Conservation (phyloP, 1,140 invertebrate species). For the Cydia strobilella region DNA sequence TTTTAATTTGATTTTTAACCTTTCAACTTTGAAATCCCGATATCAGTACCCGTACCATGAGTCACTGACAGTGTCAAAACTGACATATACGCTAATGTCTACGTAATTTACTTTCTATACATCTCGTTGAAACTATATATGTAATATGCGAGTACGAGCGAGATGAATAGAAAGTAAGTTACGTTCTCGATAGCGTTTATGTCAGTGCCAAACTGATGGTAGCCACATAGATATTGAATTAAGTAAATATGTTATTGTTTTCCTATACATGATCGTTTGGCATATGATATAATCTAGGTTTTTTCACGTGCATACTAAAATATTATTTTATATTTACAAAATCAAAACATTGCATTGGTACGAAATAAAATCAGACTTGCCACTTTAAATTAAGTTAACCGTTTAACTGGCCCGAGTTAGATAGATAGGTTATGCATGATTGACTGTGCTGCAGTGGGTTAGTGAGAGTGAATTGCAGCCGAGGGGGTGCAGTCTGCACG, state of each 20-base stretch:
- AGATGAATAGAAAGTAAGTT: no score
- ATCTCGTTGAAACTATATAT: no score
- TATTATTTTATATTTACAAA: neutral
- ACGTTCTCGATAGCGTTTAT: no score
- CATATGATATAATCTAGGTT: slow-evolving; percentile 17
- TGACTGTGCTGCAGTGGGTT: slow-evolving; percentile 78
- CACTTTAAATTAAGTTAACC: neutral
- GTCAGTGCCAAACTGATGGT: no score
- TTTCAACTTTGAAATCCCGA: neutral
- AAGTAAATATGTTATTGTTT: neutral
- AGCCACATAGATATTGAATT: neutral
- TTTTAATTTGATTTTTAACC: slow-evolving; percentile 50
- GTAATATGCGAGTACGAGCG: no score
- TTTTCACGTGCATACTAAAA: neutral
- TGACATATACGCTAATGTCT: no score
- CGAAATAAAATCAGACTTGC: neutral
- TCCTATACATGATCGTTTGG: neutral
- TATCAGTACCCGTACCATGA: no score
- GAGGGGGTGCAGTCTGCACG: slow-evolving; percentile 47
- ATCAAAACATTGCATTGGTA: neutral
- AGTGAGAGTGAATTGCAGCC: slow-evolving; percentile 77
- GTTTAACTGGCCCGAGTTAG: slow-evolving; percentile 49
- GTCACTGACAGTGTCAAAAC: no score
- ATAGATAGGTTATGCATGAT: slow-evolving; percentile 72
- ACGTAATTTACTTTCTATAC: no score